Conservation (phyloP, 2,113 vertebrate species). For the Thamnophis sirtalis region DNA sequence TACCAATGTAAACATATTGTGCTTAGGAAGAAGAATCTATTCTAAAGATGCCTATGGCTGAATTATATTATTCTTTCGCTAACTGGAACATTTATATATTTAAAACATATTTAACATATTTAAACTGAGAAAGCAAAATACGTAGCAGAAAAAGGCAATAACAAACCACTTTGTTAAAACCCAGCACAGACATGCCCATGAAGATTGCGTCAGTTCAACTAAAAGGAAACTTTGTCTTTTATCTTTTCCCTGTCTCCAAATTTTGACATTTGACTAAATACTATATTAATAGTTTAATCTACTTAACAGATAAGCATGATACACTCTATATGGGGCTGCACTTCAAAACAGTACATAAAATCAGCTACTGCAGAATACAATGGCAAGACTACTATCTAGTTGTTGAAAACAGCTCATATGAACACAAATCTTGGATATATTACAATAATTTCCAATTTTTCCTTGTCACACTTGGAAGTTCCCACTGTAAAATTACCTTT, state of each 20-base stretch:
- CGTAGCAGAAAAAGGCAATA: background rate
- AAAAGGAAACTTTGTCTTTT: background rate
- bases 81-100: background rate
- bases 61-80: constrained; percentile 26
- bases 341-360: background rate
- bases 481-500: background rate
- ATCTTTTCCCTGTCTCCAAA: constrained; percentile 22
- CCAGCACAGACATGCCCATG: background rate
- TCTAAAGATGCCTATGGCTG: constrained; percentile 47
- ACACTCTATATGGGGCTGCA: background rate
- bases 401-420: background rate
- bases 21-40: constrained; percentile 45
- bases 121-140: background rate
- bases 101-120: too few species aligned
- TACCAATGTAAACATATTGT: constrained; percentile 50
- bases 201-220: background rate
- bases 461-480: background rate
- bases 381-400: background rate
- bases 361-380: background rate
- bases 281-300: constrained; percentile 14
- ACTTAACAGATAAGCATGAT: background rate
- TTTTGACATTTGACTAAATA: constrained; percentile 28
- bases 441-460: background rate
- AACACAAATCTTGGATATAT: background rate
- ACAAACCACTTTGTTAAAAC: background rate